Base-by-base conservation (phyloP, 2,888 invertebrate species). In the Sclerodermus sp. region DNA sequence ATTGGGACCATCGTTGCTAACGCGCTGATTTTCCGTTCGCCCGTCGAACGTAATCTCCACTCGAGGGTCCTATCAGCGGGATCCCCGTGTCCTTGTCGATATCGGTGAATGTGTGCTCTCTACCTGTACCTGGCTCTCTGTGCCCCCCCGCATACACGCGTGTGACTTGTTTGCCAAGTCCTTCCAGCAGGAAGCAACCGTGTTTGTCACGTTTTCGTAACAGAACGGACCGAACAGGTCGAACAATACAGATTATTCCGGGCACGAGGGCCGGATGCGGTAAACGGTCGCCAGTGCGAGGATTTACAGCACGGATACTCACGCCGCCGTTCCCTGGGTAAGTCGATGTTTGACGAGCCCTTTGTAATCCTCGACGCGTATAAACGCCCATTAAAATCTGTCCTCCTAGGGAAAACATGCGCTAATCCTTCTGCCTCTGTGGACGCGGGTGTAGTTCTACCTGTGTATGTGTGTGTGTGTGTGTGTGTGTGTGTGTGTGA, bases 241-340 rank as follows among this genome's bases (percentile, higher is more conserved):
- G 45, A 48, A 51, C 54, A 50, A 50, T 53, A 45, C 46, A 53
- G 45, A 55, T 58, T 51, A 49, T 53, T 54, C 41, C 53, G 45
- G 31, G 18, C 39, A 46, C 43, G 52, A 44, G 48, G 44, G 49
- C 42, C 44, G 56, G 53, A 60, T 54, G 48, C 46, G 36, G 47
- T 31, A 43, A 43, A 10, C 42, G 31, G 37, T 23, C n/a, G 41
- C 36, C 38, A 43, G 49, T 16, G 45, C 49, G 42, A 42, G 49
- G 49, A 53, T 51, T 45, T 45, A 49, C 51, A 45, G 9, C 36
- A 29, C 9, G 13, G 32, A 36, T 10, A 36, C 42, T 34, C 45
- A 38, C 42, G 14, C 38, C 31, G 17, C 23, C 30, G 38, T 23
- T 23, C 8, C 23, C 41, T 12, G 39, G 60, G 61, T 61, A 51